Percentiles rank a stretch among this genome's conserved stretches.
These are phyloP conservation scores for Saguinus midas DNA, from an alignment of 2,113 vertebrate genomes.

Conservation along the genomic window DNA sequence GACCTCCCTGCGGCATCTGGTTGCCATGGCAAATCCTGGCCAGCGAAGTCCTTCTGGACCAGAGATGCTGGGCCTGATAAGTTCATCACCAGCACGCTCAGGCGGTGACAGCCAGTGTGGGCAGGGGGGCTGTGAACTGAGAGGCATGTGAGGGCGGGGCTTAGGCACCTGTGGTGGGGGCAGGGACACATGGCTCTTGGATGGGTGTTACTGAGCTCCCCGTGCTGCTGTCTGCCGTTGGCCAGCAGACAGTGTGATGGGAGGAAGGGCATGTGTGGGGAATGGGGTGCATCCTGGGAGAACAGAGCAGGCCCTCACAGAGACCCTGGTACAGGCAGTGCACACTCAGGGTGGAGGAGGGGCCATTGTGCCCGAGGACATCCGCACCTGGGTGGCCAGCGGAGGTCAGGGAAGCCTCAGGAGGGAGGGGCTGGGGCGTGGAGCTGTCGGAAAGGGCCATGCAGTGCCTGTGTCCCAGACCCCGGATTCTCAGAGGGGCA, in stretches of 20 bases:
- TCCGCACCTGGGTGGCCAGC: fast-evolving
- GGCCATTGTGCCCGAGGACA: fast-evolving
- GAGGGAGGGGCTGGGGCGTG: background rate
- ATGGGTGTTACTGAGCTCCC: fast-evolving
- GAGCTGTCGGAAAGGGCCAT: no score
- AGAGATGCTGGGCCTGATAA: background rate
- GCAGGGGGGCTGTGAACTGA: background rate
- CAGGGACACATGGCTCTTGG: background rate
- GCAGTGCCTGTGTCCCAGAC: no score
- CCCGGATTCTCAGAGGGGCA: fast-evolving
- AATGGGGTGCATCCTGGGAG: background rate
- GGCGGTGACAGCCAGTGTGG: background rate
- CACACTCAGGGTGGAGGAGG: fast-evolving
- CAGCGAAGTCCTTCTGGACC: constrained; percentile 14
- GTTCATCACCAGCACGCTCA: background rate
- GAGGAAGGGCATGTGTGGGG: fast-evolving
- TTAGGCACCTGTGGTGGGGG: background rate
- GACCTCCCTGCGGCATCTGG: background rate
- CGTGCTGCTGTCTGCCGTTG: background rate
- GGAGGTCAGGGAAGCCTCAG: background rate
- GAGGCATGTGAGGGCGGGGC: background rate
- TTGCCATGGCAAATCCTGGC: background rate
- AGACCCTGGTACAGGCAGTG: fast-evolving
- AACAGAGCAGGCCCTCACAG: background rate
- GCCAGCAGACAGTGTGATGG: background rate